A percentile compares a stretch with the other conserved stretches of the same genome.
Conservation (phyloP, 2,113 vertebrate species). For the Peucedramus taeniatus region DNA sequence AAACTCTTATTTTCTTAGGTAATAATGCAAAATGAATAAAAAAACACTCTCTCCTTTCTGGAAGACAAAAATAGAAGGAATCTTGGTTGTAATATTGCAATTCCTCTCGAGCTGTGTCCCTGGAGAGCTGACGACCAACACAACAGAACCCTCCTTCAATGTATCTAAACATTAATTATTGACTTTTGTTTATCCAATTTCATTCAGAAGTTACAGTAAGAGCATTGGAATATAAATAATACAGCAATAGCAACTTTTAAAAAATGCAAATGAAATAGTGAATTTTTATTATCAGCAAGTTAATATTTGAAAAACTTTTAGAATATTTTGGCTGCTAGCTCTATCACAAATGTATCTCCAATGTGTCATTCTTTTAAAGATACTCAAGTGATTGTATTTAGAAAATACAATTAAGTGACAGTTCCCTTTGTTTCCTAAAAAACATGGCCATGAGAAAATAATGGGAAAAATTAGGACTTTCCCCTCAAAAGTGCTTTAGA, state of each 20-base stretch:
- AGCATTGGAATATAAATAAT: not conserved
- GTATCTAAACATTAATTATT: not conserved
- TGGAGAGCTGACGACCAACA: not conserved
- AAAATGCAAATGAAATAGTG: not conserved
- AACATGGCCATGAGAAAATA: not conserved
- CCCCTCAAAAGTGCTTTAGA: rapidly evolving
- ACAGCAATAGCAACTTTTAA: not conserved
- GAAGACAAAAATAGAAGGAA: not conserved
- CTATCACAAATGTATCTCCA: not conserved
- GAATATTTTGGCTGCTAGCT: not conserved
- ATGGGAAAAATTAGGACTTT: not conserved
- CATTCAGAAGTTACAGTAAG: not conserved
- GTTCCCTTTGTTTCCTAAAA: not conserved
- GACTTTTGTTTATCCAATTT: not conserved
- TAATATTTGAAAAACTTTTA: not conserved
- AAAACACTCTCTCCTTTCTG: not conserved
- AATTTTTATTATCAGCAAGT: not conserved
- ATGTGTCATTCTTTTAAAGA: not conserved
- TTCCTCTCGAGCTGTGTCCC: not conserved
- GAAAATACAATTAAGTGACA: not conserved
- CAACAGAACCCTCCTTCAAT: not conserved
- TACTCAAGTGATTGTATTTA: not conserved
- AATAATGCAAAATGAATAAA: not conserved
- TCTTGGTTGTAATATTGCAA: not conserved
- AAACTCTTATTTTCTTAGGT: not conserved